Evolutionary conservation across 64 coral and sea anemone genomes (phyloP).

Genomic region (Acropora yongei): DNA sequence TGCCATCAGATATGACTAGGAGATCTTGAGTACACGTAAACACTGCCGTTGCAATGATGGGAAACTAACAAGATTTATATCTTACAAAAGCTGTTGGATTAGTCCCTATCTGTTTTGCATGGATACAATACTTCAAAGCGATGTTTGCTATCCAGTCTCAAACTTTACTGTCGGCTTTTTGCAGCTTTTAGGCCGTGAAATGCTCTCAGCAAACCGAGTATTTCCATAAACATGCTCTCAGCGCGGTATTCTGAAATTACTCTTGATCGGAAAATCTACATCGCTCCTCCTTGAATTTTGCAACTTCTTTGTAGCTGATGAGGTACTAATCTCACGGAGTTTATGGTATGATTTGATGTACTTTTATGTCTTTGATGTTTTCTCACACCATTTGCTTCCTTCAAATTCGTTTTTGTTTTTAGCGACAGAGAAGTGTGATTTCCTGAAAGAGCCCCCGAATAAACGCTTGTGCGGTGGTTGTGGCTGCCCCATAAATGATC

Average conservation of each 20-base stretch:
- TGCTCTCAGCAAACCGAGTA: neutral
- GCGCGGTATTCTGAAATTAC: neutral
- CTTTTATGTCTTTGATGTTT: too few relatives aligned
- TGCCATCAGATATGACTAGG: slow-evolving; percentile 34
- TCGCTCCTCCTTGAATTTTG: neutral
- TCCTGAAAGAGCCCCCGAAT: slow-evolving; percentile 65
- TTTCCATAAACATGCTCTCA: slow-evolving; percentile 22
- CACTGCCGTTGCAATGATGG: slow-evolving; percentile 22
- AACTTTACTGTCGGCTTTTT: too few relatives aligned
- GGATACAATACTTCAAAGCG: slow-evolving; percentile 14
- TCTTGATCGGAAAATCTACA: neutral
- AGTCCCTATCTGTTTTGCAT: slow-evolving; percentile 15
- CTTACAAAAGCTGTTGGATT: slow-evolving; percentile 37
- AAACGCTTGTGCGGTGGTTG: slow-evolving; percentile 93
- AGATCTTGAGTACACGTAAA: slow-evolving; percentile 25
- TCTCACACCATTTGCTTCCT: too few relatives aligned
- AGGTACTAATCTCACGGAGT: neutral
- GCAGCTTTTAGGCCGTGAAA: too few relatives aligned
- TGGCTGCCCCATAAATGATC: slow-evolving; percentile 78
- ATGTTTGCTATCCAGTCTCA: neutral
- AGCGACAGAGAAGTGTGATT: slow-evolving; percentile 75
- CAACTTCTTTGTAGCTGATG: neutral
- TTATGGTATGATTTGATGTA: too few relatives aligned
- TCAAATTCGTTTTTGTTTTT: neutral
- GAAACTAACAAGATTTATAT: slow-evolving; percentile 45